Percentiles rank a stretch among this genome's conserved stretches.
Conservation (phyloP, 1,140 invertebrate genomes). For the Schlechtendalia chinensis region DNA sequence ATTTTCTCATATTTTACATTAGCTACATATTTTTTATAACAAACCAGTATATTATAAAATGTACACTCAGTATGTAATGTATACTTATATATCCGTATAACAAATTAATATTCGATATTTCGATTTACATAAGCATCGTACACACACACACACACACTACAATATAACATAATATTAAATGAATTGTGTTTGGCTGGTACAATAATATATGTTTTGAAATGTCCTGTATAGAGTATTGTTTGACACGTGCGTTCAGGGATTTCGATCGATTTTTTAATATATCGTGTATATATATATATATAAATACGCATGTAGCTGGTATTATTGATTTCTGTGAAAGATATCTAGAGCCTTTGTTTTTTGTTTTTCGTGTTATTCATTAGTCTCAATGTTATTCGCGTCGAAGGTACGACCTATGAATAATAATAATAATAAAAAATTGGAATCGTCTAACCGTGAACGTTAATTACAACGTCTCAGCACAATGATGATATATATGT, state of each 20-base stretch:
- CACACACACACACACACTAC: not conserved
- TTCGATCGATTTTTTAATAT: not conserved
- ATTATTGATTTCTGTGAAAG: not conserved
- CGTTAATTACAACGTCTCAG: conserved; percentile 26
- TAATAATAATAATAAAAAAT: conserved; percentile 5
- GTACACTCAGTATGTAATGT: too few relatives aligned
- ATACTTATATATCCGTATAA: too few relatives aligned
- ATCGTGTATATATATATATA: not conserved
- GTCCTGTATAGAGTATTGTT: conserved; percentile 6
- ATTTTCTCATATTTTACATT: too few relatives aligned
- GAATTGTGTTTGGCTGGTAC: not conserved
- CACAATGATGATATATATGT: not conserved
- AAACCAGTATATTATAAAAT: too few relatives aligned
- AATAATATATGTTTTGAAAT: conserved; percentile 1
- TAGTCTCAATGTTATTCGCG: conserved; percentile 24
- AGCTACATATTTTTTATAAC: too few relatives aligned
- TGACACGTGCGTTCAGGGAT: not conserved
- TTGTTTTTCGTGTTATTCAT: conserved; percentile 24
- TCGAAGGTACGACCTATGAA: not conserved
- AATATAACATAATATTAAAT: not conserved
- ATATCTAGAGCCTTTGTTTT: not conserved
- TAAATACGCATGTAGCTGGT: too few relatives aligned
- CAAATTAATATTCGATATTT: too few relatives aligned
- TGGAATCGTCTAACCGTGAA: conserved; percentile 17
- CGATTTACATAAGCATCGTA: not conserved